These are phyloP conservation scores for Drosophila nigromelanica DNA, from an alignment of 1,140 invertebrate genomes.

Conservation along the genomic window DNA sequence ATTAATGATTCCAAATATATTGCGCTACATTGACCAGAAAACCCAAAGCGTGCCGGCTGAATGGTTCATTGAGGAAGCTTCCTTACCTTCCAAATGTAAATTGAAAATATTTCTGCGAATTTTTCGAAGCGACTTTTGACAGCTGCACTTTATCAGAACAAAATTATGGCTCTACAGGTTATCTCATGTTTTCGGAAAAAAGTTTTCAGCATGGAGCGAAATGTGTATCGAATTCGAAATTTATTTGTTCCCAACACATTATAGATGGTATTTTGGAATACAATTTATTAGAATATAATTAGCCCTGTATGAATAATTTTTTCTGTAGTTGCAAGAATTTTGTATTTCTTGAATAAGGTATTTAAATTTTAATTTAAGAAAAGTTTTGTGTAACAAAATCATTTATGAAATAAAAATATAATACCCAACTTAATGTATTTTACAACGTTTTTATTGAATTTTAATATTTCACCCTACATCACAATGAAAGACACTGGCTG, in stretches of 20 bases:
- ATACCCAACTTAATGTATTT: no score
- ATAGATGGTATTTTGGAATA: no score
- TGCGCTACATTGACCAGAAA: constrained; percentile 19
- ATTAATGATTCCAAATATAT: constrained; percentile 40
- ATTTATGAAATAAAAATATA: no score
- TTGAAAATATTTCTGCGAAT: constrained; percentile 55
- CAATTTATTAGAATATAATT: neutral
- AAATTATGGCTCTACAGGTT: constrained; percentile 6
- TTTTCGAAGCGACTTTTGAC: constrained; percentile 26
- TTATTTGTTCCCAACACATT: neutral
- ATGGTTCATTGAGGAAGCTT: constrained; percentile 19
- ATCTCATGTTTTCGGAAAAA: neutral
- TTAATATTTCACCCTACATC: no score
- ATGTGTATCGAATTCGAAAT: no score
- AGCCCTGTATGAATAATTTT: neutral
- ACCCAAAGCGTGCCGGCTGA: constrained; percentile 24
- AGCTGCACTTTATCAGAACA: constrained; percentile 32
- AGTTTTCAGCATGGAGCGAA: neutral
- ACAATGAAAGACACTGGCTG: no score
- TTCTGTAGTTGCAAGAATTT: no score
- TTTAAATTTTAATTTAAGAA: no score
- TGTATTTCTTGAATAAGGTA: no score
- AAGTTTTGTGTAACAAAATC: no score
- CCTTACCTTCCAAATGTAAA: constrained; percentile 30
- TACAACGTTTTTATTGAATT: neutral